Conservation (phyloP, 30 jellyfish, hydroid and myxozoan genomes). For the Hydractinia symbiolongicarpus region DNA sequence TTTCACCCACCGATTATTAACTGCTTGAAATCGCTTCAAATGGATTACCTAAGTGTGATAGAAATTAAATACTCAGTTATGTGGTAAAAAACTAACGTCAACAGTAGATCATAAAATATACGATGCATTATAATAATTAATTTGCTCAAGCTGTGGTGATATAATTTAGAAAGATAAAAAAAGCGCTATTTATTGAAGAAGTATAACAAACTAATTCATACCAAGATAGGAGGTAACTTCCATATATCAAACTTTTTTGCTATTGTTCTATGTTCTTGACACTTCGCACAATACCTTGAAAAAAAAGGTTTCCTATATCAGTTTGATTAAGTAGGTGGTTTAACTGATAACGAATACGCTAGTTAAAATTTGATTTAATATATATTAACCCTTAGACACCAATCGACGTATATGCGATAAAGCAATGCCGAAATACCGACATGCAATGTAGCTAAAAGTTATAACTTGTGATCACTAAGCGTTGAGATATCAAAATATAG, state of each 20-base stretch:
- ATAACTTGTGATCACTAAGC: too few species aligned
- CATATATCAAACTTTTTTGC: constrained; percentile 84
- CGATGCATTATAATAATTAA: too few species aligned
- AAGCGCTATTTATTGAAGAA: background rate
- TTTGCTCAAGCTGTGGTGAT: background rate
- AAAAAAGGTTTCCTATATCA: background rate
- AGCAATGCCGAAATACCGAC: too few species aligned
- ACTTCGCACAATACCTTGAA: constrained; percentile 78
- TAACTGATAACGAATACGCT: too few species aligned
- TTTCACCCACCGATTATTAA: constrained; percentile 88
- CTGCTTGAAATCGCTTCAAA: constrained; percentile 71
- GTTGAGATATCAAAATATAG: too few species aligned
- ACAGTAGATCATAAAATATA: too few species aligned
- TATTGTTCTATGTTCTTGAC: constrained; percentile 76
- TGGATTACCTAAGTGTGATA: constrained; percentile 60
- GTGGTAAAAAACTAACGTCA: too few species aligned
- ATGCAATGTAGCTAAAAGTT: too few species aligned
- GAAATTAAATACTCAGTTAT: background rate
- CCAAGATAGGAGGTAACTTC: constrained; percentile 89
- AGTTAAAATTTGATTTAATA: too few species aligned
- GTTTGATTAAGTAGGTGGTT: too few species aligned
- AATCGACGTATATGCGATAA: too few species aligned
- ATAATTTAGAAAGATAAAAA: background rate
- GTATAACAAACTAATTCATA: background rate
- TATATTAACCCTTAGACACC: too few species aligned